phyloP scores from a whole-genome alignment of 2,888 invertebrate genomes.

The Sphaeridia pumilis region DNA sequence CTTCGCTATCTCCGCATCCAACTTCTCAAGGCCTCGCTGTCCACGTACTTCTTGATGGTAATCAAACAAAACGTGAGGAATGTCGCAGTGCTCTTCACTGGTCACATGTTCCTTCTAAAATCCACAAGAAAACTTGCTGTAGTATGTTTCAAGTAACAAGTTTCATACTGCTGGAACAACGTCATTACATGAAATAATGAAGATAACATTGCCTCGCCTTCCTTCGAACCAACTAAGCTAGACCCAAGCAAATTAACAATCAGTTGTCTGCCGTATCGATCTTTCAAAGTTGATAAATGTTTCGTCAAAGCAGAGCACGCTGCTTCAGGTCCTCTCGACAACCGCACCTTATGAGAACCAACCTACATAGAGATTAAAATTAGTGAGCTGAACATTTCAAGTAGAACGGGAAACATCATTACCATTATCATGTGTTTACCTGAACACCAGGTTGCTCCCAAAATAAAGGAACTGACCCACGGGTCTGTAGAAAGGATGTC shows the following conservation, averaged over 20 bases:
- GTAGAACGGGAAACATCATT: slow-evolving; percentile 4
- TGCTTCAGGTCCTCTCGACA: slow-evolving; percentile 90
- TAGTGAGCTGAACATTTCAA: slow-evolving; percentile 8
- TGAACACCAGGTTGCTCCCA: slow-evolving; percentile 99
- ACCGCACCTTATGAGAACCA: slow-evolving; percentile 94
- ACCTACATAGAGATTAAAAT: slow-evolving; percentile 46
- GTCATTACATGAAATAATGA: slow-evolving; percentile 66
- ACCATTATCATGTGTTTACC: slow-evolving; percentile 42
- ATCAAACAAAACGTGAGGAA: slow-evolving; percentile 85
- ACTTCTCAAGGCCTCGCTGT: slow-evolving; percentile 62
- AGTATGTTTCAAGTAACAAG: no score
- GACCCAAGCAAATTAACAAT: slow-evolving; percentile 87
- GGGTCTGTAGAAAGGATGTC: slow-evolving; percentile 77
- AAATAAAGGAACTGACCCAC: slow-evolving; percentile 95
- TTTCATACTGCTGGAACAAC: background rate
- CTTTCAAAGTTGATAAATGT: slow-evolving; percentile 71
- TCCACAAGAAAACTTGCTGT: background rate
- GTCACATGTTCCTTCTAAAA: slow-evolving; percentile 32
- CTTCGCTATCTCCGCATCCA: slow-evolving; percentile 66
- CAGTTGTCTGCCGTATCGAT: slow-evolving; percentile 79
- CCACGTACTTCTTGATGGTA: slow-evolving; percentile 90
- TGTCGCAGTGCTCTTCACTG: slow-evolving; percentile 49
- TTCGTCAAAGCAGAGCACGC: slow-evolving; percentile 86
- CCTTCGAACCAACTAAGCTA: slow-evolving; percentile 82
- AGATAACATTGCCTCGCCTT: slow-evolving; percentile 91